Evolutionary conservation across 1,140 invertebrate species (phyloP).

Genomic region (Neotoxoptera formosana): DNA sequence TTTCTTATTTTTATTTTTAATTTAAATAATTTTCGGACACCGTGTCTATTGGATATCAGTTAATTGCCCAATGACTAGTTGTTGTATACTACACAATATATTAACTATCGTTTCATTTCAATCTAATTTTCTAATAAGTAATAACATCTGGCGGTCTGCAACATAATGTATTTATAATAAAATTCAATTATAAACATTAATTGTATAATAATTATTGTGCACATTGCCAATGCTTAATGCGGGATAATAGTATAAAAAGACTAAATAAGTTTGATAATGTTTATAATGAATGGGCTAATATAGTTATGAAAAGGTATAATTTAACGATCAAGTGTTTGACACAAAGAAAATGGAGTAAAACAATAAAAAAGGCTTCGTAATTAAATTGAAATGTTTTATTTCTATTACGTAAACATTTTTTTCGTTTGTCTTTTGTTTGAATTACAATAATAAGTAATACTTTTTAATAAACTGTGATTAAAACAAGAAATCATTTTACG

Average conservation of each 20-base stretch:
- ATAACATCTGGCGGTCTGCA: too few relatives aligned
- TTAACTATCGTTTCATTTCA: too few relatives aligned
- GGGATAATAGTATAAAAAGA: neutral
- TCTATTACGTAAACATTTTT: neutral
- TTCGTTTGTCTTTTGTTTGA: neutral
- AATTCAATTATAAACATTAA: too few relatives aligned
- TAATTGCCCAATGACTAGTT: too few relatives aligned
- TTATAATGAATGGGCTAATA: neutral
- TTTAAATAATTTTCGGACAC: too few relatives aligned
- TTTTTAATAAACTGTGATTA: neutral
- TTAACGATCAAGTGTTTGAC: neutral
- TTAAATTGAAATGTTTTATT: neutral
- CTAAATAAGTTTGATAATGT: too few relatives aligned
- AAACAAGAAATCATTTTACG: neutral
- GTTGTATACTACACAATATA: too few relatives aligned
- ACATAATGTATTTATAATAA: too few relatives aligned
- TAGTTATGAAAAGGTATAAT: neutral
- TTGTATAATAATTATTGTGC: too few relatives aligned
- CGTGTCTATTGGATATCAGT: too few relatives aligned
- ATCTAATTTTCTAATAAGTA: too few relatives aligned
- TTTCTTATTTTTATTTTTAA: too few relatives aligned
- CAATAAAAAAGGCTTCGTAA: neutral
- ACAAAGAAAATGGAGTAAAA: neutral
- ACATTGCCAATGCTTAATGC: neutral
- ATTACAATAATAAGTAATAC: neutral